A percentile compares a stretch with the other conserved stretches of the same genome.
Conservation (phyloP, 2,888 invertebrate genomes). For the Buathra laborator region DNA sequence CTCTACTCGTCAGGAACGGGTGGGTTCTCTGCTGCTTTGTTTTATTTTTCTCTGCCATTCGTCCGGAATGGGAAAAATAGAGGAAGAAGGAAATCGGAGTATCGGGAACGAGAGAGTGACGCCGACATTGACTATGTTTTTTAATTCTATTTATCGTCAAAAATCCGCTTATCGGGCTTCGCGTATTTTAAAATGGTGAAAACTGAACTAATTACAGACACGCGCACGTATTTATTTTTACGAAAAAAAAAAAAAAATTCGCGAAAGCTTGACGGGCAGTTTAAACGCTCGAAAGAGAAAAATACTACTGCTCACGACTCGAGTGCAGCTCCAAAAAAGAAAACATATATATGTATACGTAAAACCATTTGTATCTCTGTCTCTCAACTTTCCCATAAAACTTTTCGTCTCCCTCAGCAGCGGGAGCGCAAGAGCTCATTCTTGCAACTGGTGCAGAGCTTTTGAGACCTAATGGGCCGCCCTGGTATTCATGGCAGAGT, state of each 20-base stretch:
- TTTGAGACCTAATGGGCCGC: constrained; percentile 45
- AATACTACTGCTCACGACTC: not conserved
- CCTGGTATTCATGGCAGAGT: constrained; percentile 44
- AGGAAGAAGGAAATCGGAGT: not conserved
- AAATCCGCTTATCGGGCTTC: constrained; percentile 38
- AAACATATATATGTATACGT: constrained; percentile 7
- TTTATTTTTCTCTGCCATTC: constrained; percentile 50
- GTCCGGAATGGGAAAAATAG: constrained; percentile 42
- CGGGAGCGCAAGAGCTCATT: constrained; percentile 34
- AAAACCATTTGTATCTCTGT: constrained; percentile 19
- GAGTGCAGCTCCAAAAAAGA: constrained; percentile 30
- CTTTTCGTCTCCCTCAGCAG: constrained; percentile 9
- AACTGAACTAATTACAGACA: constrained; percentile 37
- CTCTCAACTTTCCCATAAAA: constrained; percentile 22
- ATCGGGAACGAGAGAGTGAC: constrained; percentile 14
- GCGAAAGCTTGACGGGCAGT: not conserved
- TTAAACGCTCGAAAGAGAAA: constrained; percentile 26
- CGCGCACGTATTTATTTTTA: constrained; percentile 3
- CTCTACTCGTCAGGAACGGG: constrained; percentile 34
- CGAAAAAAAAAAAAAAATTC: constrained; percentile 15
- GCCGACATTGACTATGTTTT: constrained; percentile 24
- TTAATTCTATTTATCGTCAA: constrained; percentile 29
- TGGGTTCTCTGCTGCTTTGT: constrained; percentile 29
- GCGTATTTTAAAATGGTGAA: constrained; percentile 19
- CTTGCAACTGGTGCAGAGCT: constrained; percentile 34